phyloP scores from a whole-genome alignment of 2,888 invertebrate species.

The Notocelia uddmanniana region DNA sequence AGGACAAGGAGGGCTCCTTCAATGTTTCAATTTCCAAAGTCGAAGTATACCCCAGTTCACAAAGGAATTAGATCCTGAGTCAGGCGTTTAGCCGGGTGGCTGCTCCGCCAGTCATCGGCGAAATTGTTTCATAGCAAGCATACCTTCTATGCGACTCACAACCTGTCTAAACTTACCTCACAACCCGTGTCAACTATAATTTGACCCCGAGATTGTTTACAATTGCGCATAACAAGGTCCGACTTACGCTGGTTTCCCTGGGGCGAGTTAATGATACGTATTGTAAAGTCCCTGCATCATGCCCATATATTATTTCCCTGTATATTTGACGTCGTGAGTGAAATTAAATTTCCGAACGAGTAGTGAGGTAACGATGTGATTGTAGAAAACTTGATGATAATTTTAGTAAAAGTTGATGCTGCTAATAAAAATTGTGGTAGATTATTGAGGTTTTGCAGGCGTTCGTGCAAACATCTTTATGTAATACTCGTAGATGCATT shows the following conservation, averaged over 20 bases:
- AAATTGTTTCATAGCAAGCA: constrained; percentile 1
- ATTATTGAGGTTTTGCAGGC: no score
- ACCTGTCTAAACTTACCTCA: neutral
- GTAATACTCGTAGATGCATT: no score
- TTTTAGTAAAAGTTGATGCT: neutral
- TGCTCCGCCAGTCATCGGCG: constrained; percentile 6
- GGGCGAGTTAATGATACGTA: neutral
- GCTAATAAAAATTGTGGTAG: neutral
- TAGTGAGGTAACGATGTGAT: neutral
- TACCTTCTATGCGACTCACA: neutral
- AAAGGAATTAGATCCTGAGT: constrained; percentile 12
- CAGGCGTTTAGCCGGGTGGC: constrained; percentile 5
- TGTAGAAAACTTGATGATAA: neutral
- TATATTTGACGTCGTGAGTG: neutral
- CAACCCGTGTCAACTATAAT: neutral
- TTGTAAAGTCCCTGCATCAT: neutral
- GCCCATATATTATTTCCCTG: neutral
- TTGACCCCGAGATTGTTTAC: neutral
- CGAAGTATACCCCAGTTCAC: constrained; percentile 5
- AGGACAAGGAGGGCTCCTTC: neutral
- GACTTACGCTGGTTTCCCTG: neutral
- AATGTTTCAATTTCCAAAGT: neutral
- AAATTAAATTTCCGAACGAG: constrained; percentile 7
- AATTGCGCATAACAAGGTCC: neutral
- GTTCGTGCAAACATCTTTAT: no score